phyloP scores from a whole-genome alignment of 2,888 invertebrate species.

The Agapetus fuscipes region DNA sequence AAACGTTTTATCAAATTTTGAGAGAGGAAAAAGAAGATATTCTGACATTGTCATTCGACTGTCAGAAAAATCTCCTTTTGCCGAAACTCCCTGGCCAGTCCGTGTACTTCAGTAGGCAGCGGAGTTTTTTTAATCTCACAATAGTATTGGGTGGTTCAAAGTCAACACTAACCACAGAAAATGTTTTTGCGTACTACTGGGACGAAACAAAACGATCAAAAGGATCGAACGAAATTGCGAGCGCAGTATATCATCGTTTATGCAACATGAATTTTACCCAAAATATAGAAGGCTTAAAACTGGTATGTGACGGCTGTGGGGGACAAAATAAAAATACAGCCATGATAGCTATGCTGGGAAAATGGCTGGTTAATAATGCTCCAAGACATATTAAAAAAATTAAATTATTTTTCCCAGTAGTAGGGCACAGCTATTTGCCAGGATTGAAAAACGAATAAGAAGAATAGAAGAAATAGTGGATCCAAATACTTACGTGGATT shows the following conservation, averaged over 20 bases:
- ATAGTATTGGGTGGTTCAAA: constrained; percentile 1
- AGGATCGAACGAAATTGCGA: not conserved
- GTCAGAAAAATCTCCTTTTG: constrained; percentile 22
- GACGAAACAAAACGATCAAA: not conserved
- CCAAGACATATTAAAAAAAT: too few species aligned
- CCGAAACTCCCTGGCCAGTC: constrained; percentile 10
- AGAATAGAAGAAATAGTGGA: too few species aligned
- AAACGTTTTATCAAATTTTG: constrained; percentile 23
- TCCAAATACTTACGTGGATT: too few species aligned
- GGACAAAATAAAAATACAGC: too few species aligned
- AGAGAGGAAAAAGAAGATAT: constrained; percentile 20
- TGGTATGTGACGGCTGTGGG: too few species aligned
- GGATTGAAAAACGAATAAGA: too few species aligned
- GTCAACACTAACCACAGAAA: constrained; percentile 1
- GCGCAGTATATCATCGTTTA: not conserved
- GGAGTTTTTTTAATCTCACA: constrained; percentile 2
- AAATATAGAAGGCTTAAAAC: too few species aligned
- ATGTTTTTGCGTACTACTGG: constrained; percentile 4
- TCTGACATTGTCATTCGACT: constrained; percentile 21
- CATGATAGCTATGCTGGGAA: too few species aligned
- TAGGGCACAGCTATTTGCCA: too few species aligned
- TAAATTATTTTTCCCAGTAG: too few species aligned
- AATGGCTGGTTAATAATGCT: too few species aligned
- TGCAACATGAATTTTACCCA: too few species aligned
- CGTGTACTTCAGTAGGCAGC: constrained; percentile 1